Evolutionary conservation across 2,113 vertebrate genomes (phyloP).

Genomic region (Numida meleagris): DNA sequence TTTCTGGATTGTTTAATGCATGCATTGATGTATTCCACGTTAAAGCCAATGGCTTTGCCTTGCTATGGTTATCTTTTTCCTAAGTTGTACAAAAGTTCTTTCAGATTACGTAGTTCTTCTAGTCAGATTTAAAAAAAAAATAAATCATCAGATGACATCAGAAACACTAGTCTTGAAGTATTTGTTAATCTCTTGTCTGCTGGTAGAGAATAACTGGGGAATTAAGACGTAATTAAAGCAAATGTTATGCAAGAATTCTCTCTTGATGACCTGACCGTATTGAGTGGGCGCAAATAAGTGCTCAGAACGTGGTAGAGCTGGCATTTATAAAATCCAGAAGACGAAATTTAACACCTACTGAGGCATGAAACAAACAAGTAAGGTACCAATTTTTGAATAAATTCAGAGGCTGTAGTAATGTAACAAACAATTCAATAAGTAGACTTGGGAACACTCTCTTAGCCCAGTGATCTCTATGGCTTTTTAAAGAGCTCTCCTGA

Average conservation of each 20-base stretch:
- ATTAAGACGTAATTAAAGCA: conserved; percentile 32
- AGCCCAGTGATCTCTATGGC: background rate
- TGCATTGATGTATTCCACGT: accelerated
- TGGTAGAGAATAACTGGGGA: conserved; percentile 25
- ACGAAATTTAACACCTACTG: conserved; percentile 58
- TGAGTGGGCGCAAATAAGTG: conserved; percentile 55
- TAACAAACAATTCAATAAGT: conserved; percentile 17
- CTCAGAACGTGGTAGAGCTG: conserved; percentile 58
- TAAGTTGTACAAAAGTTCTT: background rate
- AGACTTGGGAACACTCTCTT: conserved; percentile 3
- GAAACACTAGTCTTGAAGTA: background rate
- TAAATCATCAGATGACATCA: background rate
- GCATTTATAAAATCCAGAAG: conserved; percentile 67
- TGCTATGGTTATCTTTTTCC: background rate
- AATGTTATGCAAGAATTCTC: conserved; percentile 25
- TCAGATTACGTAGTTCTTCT: background rate
- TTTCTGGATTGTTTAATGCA: background rate
- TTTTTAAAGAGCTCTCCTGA: background rate
- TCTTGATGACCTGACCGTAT: conserved; percentile 40
- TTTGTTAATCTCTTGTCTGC: conserved; percentile 30
- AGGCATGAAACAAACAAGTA: conserved; percentile 64
- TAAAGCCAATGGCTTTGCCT: background rate
- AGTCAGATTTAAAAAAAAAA: background rate
- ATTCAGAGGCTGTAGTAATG: conserved; percentile 6
- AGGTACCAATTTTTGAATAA: conserved; percentile 40